Conservation (phyloP, 2,888 invertebrate species). For the Pardosa pseudoannulata region DNA sequence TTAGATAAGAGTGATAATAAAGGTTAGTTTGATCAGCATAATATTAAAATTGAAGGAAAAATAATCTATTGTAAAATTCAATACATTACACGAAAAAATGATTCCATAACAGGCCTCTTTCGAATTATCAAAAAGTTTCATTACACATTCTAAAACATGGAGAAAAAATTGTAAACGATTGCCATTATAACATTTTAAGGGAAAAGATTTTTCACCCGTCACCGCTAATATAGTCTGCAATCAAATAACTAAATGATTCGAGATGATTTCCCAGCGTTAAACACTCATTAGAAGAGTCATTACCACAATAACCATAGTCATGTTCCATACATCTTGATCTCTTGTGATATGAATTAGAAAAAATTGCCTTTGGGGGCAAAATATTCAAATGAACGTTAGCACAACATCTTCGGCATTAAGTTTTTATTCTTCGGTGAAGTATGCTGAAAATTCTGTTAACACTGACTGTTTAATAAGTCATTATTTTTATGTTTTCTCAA, state of each 20-base stretch:
- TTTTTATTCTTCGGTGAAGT: neutral
- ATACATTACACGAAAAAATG: too few species aligned
- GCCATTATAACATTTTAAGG: neutral
- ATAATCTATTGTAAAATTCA: too few species aligned
- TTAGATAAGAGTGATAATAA: too few species aligned
- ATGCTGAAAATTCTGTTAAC: neutral
- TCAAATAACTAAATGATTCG: conserved; percentile 13
- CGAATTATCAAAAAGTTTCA: too few species aligned
- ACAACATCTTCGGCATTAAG: neutral
- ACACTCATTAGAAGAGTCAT: neutral
- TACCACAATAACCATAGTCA: neutral
- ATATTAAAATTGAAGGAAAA: too few species aligned
- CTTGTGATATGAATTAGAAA: neutral
- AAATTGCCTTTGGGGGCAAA: neutral
- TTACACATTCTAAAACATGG: neutral
- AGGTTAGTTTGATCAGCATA: too few species aligned
- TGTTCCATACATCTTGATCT: neutral
- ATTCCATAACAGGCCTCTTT: too few species aligned
- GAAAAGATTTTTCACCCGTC: neutral
- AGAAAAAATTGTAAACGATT: neutral
- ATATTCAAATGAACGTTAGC: neutral
- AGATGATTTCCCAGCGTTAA: conserved; percentile 3
- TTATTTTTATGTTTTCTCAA: neutral
- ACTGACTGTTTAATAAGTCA: neutral
- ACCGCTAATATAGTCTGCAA: neutral